Evolutionary conservation across 2,113 vertebrate genomes (phyloP).

Genomic region (Antennarius striatus): DNA sequence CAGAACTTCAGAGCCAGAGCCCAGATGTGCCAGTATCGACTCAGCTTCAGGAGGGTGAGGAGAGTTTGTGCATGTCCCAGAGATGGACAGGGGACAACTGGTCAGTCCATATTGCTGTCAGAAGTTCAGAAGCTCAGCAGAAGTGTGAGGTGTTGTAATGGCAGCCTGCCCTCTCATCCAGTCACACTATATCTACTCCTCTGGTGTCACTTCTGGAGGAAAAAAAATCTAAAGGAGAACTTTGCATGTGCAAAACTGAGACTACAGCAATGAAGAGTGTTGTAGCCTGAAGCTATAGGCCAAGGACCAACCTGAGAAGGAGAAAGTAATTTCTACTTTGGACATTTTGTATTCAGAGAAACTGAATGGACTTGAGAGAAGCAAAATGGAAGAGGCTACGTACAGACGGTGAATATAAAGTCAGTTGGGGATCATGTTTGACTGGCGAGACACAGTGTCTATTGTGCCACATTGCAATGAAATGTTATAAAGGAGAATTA

Average conservation of each 20-base stretch:
- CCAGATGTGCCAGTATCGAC: neutral
- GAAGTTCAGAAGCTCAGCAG: constrained; percentile 30
- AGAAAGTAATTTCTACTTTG: too few species aligned
- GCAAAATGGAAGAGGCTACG: too few species aligned
- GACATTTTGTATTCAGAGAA: too few species aligned
- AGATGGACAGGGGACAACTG: constrained; percentile 27
- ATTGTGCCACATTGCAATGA: too few species aligned
- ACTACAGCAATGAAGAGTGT: neutral
- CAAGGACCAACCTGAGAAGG: too few species aligned
- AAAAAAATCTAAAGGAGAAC: neutral
- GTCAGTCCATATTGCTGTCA: constrained; percentile 23
- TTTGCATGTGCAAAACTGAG: too few species aligned
- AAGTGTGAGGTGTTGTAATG: constrained; percentile 55
- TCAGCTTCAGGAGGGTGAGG: constrained; percentile 33
- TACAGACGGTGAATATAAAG: too few species aligned
- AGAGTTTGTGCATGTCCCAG: neutral
- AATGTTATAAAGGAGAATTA: too few species aligned
- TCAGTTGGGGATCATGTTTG: too few species aligned
- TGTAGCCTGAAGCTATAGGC: too few species aligned
- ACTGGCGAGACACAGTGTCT: too few species aligned
- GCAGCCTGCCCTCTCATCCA: neutral
- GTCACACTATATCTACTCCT: neutral
- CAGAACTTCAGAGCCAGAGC: constrained; percentile 50
- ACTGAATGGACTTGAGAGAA: too few species aligned
- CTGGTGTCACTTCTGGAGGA: neutral